Percentiles rank a stretch among this genome's conserved stretches.
Evolutionary conservation across 2,797 vertebrate species (phyloP).

Genomic region (Eutrigla gurnardus): DNA sequence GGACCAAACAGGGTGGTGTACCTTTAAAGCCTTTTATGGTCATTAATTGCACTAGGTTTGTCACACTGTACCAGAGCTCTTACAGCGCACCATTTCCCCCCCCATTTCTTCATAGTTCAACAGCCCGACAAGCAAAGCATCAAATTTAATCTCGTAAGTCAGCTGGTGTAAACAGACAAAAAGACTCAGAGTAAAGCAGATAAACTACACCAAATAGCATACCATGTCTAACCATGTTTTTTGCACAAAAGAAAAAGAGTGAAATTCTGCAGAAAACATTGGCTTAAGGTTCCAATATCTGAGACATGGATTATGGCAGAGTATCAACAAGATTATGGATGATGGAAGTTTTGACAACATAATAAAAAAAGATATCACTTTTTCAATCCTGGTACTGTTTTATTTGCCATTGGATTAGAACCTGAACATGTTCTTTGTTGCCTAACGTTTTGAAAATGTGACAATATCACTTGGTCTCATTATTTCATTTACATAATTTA

Average conservation of each 20-base stretch:
- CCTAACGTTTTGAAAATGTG: too few relatives aligned
- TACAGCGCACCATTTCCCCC: not conserved
- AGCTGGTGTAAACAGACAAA: not conserved
- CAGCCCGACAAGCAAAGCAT: not conserved
- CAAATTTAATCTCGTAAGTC: not conserved
- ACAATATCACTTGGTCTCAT: too few relatives aligned
- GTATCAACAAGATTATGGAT: not conserved
- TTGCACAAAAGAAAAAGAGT: not conserved
- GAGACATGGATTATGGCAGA: not conserved
- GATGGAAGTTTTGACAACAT: not conserved
- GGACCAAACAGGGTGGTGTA: not conserved
- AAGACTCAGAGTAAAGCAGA: not conserved
- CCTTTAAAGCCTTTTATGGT: not conserved
- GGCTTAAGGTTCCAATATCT: not conserved
- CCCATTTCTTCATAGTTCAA: not conserved
- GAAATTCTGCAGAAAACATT: not conserved
- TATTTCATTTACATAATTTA: slow-evolving; percentile 37
- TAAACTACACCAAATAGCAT: not conserved
- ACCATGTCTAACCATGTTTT: not conserved
- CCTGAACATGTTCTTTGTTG: not conserved
- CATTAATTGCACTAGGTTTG: not conserved
- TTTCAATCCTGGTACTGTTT: not conserved
- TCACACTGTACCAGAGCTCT: not conserved
- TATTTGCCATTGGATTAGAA: not conserved
- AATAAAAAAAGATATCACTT: not conserved